phyloP scores from a whole-genome alignment of 2,113 vertebrate species.

The Bos indicus region DNA sequence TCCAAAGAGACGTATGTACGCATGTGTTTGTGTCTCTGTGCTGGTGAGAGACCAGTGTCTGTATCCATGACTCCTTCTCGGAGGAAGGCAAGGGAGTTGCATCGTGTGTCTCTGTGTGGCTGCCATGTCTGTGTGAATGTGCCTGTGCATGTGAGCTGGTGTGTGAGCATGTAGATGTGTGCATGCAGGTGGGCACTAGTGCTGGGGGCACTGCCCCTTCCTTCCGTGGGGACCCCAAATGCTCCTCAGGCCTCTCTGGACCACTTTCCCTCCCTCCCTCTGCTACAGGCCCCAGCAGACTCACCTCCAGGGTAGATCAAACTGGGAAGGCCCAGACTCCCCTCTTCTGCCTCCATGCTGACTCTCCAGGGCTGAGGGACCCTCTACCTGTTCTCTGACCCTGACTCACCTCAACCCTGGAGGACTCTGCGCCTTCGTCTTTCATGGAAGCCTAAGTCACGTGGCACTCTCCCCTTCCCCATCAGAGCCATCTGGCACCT shows the following conservation, averaged over 20 bases:
- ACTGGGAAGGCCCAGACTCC: background rate
- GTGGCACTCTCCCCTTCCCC: background rate
- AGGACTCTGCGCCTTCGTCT: background rate
- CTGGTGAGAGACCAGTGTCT: background rate
- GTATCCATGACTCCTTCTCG: background rate
- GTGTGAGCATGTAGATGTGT: background rate
- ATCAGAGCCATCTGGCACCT: background rate
- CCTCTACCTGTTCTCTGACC: background rate
- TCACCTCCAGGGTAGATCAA: background rate
- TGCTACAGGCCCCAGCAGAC: background rate
- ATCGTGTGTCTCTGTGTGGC: background rate
- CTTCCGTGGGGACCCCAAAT: background rate
- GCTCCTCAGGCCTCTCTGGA: background rate
- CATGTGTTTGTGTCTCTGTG: constrained; percentile 17
- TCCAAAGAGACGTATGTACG: constrained; percentile 29
- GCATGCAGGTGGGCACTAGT: constrained; percentile 9
- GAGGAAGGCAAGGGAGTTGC: constrained; percentile 1
- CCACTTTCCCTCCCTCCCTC: background rate
- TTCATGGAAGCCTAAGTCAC: background rate
- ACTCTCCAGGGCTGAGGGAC: background rate
- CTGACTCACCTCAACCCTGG: background rate
- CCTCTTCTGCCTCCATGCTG: background rate
- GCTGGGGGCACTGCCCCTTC: background rate
- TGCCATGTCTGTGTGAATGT: background rate
- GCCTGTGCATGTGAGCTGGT: background rate